These are phyloP conservation scores for Drosophila rellima DNA, from an alignment of 2,888 invertebrate genomes.

Conservation along the genomic window DNA sequence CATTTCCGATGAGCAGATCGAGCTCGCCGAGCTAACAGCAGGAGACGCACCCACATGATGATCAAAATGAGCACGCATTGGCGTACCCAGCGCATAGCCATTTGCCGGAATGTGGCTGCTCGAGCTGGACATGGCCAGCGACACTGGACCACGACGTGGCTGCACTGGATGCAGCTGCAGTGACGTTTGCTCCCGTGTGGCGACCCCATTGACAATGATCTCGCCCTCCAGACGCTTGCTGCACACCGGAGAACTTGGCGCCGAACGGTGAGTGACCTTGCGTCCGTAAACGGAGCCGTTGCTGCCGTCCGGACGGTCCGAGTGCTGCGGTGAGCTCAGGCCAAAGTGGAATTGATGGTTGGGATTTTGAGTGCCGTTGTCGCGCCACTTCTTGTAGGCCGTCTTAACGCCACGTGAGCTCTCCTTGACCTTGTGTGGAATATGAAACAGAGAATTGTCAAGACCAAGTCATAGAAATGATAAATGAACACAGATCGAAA, in stretches of 20 bases:
- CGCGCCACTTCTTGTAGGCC: conserved; percentile 90
- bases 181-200: conserved; percentile 61
- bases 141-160: conserved; percentile 62
- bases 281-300: conserved; percentile 50
- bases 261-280: conserved; percentile 86
- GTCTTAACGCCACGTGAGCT: conserved; percentile 91
- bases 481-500: conserved; percentile 4
- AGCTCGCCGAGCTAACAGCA: conserved; percentile 85
- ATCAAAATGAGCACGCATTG: conserved; percentile 73
- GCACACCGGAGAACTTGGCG: conserved; percentile 89
- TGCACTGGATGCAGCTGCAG: conserved; percentile 42
- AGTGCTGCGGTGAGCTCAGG: conserved; percentile 80
- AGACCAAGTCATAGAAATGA: background rate
- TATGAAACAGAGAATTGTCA: background rate
- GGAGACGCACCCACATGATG: conserved; percentile 84
- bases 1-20: conserved; percentile 86
- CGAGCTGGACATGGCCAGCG: conserved; percentile 84
- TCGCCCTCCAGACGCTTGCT: conserved; percentile 84
- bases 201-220: conserved; percentile 47
- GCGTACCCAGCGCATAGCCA: conserved; percentile 76
- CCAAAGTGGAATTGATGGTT: conserved; percentile 82
- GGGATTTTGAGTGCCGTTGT: conserved; percentile 82
- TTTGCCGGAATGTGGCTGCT: conserved; percentile 84
- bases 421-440: conserved; percentile 89
- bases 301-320: conserved; percentile 83